A percentile compares a stretch with the other conserved stretches of the same genome.
phyloP scores from a whole-genome alignment of 2,888 invertebrate species.

The Monochamus alternatus region DNA sequence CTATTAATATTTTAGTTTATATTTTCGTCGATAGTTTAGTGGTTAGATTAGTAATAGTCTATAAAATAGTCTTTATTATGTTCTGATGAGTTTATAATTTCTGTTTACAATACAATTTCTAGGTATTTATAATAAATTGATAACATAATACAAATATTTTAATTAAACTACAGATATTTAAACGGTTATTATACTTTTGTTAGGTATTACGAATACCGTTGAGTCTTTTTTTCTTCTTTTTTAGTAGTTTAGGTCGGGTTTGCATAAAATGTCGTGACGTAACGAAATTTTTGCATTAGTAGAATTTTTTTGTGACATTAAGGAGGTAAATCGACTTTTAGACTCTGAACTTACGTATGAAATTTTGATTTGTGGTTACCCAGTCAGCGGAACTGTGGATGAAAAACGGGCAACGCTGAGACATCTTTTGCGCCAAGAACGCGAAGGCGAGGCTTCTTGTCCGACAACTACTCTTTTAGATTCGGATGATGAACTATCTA shows the following conservation, averaged over 20 bases:
- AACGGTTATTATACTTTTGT: too few relatives aligned
- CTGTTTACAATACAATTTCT: too few relatives aligned
- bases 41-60: too few relatives aligned
- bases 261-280: not conserved
- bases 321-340: conserved; percentile 26
- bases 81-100: too few relatives aligned
- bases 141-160: too few relatives aligned
- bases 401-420: conserved; percentile 19
- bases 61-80: too few relatives aligned
- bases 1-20: too few relatives aligned
- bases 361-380: conserved; percentile 17
- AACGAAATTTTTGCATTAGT: not conserved
- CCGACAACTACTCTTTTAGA: not conserved
- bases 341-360: conserved; percentile 25
- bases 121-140: too few relatives aligned
- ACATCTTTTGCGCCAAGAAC: conserved; percentile 1
- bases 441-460: not conserved
- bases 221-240: not conserved
- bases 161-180: too few relatives aligned
- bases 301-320: not conserved
- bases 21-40: too few relatives aligned
- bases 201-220: too few relatives aligned
- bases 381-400: conserved; percentile 9
- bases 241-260: conserved; percentile 2
- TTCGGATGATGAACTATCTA: not conserved